Percentiles rank a stretch among this genome's conserved stretches.
phyloP scores from a whole-genome alignment of 1,140 invertebrate species.

The Trissolcus basalis region DNA sequence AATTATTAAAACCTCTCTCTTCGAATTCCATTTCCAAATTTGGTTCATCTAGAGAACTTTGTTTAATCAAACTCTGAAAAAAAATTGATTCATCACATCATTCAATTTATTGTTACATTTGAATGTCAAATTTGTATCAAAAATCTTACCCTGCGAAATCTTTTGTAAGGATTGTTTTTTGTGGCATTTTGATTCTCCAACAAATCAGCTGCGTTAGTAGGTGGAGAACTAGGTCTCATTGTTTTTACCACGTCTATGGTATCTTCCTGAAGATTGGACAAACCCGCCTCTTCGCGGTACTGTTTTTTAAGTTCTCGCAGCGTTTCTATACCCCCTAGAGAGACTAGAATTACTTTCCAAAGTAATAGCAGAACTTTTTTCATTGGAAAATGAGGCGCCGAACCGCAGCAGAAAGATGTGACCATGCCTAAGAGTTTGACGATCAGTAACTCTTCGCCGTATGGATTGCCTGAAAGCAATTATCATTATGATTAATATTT shows the following conservation, averaged over 20 bases:
- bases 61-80: conserved; percentile 89
- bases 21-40: conserved; percentile 79
- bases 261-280: conserved; percentile 90
- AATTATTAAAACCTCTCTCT: conserved; percentile 67
- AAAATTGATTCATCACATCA: conserved; percentile 22
- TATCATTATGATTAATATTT: conserved; percentile 1
- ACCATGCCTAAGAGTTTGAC: conserved; percentile 96
- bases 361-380: conserved; percentile 97
- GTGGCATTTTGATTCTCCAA: conserved; percentile 91
- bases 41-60: conserved; percentile 94
- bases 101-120: neutral
- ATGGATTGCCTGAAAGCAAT: conserved; percentile 67
- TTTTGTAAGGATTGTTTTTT: conserved; percentile 78
- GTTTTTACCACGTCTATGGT: conserved; percentile 93
- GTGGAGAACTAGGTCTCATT: conserved; percentile 96
- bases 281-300: conserved; percentile 83
- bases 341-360: conserved; percentile 95
- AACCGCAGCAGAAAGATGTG: conserved; percentile 94
- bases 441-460: conserved; percentile 88
- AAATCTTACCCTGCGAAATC: conserved; percentile 78
- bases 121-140: conserved; percentile 16
- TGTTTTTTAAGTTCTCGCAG: conserved; percentile 85
- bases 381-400: conserved; percentile 97
- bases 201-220: conserved; percentile 93
- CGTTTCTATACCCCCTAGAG: conserved; percentile 91